Conservation (phyloP, 2,888 invertebrate species). For the Lasiommata megera region DNA sequence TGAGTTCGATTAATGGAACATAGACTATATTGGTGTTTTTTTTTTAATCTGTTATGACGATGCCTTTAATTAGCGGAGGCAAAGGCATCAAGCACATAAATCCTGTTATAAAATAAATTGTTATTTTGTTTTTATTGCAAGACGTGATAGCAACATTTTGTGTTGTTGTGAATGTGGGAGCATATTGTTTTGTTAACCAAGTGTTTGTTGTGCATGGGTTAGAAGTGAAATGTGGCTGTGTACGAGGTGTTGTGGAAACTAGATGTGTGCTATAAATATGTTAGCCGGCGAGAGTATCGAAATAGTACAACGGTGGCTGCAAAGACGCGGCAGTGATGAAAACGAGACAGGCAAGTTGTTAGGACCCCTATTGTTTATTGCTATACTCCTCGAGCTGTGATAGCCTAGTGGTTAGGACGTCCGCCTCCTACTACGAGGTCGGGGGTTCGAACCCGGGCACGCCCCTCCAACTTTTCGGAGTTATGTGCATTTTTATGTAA, state of each 20-base stretch:
- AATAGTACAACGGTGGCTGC: conserved; percentile 71
- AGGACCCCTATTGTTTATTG: background rate
- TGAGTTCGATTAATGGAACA: background rate
- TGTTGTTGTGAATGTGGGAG: background rate
- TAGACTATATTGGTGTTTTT: background rate
- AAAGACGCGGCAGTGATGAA: conserved; percentile 64
- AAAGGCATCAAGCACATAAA: background rate
- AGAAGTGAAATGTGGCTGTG: conserved; percentile 15
- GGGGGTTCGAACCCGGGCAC: too few species aligned
- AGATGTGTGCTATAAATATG: conserved; percentile 66
- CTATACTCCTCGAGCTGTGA: too few species aligned
- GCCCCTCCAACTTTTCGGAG: too few species aligned
- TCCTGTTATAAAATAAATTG: background rate
- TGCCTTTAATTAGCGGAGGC: background rate
- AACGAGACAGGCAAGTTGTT: conserved; percentile 53
- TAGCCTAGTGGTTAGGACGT: too few species aligned
- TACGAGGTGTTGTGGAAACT: conserved; percentile 27
- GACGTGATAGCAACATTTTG: background rate
- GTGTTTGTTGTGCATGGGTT: conserved; percentile 7
- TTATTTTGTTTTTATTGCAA: background rate
- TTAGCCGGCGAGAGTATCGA: conserved; percentile 75
- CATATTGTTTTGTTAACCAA: background rate
- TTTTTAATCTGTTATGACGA: background rate
- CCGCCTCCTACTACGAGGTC: too few species aligned
- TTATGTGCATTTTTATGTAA: too few species aligned